Evolutionary conservation across 1,140 invertebrate genomes (phyloP).

Genomic region (Conus betulinus): DNA sequence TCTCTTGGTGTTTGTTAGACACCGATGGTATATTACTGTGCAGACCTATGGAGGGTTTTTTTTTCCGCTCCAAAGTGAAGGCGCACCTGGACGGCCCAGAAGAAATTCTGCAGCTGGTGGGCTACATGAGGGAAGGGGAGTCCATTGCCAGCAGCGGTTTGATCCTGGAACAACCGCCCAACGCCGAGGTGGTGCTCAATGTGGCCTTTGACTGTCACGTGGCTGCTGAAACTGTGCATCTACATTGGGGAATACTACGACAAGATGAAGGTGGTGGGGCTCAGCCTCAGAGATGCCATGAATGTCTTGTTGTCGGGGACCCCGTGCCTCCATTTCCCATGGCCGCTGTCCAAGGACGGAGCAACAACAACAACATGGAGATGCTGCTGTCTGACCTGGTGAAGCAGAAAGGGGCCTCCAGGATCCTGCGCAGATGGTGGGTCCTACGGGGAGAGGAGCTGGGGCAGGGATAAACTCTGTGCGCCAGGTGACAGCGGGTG

Average conservation of each 20-base stretch:
- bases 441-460: neutral
- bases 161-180: neutral
- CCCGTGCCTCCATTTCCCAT: neutral
- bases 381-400: neutral
- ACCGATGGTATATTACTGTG: too few relatives aligned
- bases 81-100: slow-evolving; percentile 35
- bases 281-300: slow-evolving; percentile 7
- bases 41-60: slow-evolving; percentile 49
- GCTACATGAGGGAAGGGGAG: slow-evolving; percentile 21
- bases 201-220: slow-evolving; percentile 46
- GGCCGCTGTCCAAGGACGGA: neutral
- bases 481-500: neutral
- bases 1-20: too few relatives aligned
- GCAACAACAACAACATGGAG: neutral
- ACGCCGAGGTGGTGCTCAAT: slow-evolving; percentile 9
- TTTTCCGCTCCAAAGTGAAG: slow-evolving; percentile 41
- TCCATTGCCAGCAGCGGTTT: neutral
- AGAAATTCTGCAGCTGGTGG: slow-evolving; percentile 33
- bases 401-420: neutral
- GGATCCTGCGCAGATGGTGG: neutral
- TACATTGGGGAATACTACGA: slow-evolving; percentile 37
- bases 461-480: neutral
- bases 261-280: slow-evolving; percentile 30
- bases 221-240: slow-evolving; percentile 14
- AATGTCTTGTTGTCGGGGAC: slow-evolving; percentile 21